Evolutionary conservation across 2,797 vertebrate genomes (phyloP).

Genomic region (Hemibagrus guttatus): DNA sequence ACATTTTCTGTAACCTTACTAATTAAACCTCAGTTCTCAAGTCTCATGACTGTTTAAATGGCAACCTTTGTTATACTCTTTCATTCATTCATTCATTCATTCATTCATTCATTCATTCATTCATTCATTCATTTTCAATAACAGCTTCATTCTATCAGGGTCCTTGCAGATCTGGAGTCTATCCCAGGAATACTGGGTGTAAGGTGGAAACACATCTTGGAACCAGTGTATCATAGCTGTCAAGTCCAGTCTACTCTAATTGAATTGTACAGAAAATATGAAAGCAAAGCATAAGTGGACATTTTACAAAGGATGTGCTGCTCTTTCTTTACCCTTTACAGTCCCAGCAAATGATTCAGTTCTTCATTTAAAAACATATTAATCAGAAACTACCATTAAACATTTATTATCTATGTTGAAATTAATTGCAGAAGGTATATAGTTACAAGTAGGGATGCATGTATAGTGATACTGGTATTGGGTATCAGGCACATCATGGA

Average conservation of each 20-base stretch:
- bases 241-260: not conserved
- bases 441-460: not conserved
- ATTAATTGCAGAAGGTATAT: not conserved
- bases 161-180: not conserved
- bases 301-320: not conserved
- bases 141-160: not conserved
- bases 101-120: too few relatives aligned
- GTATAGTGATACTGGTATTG: not conserved
- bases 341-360: not conserved
- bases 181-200: not conserved
- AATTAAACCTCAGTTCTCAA: not conserved
- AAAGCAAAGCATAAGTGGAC: not conserved
- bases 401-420: not conserved
- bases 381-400: not conserved
- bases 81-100: not conserved
- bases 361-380: not conserved
- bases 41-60: not conserved
- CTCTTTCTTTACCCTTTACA: not conserved
- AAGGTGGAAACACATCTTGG: not conserved
- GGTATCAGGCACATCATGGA: not conserved
- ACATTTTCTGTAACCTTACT: not conserved
- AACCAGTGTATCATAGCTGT: conserved; percentile 3
- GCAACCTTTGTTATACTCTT: not conserved
- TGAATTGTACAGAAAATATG: not conserved
- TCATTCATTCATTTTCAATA: not conserved